Percentiles rank a stretch among this genome's conserved stretches.
phyloP scores from a whole-genome alignment of 2,113 vertebrate genomes.

The Corythaixoides concolor region DNA sequence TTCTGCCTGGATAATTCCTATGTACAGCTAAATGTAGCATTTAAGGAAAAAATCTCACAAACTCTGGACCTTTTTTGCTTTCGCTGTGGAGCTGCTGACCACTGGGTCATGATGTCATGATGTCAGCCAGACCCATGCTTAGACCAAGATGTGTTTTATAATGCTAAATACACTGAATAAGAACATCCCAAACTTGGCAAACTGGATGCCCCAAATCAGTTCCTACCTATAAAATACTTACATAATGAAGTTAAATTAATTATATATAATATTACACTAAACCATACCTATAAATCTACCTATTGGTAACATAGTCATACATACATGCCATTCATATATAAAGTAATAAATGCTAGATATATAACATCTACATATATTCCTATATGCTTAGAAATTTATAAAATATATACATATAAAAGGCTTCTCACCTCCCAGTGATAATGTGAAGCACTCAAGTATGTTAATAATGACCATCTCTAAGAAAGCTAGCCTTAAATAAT shows the following conservation, averaged over 20 bases:
- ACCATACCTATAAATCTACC: background rate
- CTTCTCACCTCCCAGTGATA: background rate
- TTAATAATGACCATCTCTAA: background rate
- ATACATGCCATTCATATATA: background rate
- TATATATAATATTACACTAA: background rate
- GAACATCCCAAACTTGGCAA: background rate
- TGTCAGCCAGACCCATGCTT: background rate
- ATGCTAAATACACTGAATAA: background rate
- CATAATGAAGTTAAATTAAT: background rate
- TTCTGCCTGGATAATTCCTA: background rate
- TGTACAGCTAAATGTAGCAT: background rate
- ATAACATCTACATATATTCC: background rate
- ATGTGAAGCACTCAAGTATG: background rate
- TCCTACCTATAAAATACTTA: background rate
- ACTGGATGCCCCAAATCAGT: background rate
- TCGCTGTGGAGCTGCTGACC: background rate
- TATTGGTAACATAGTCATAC: background rate
- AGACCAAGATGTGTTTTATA: background rate
- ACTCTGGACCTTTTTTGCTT: background rate
- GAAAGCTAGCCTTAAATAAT: background rate
- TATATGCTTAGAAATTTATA: background rate
- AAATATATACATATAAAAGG: background rate
- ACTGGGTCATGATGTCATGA: background rate
- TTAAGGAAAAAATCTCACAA: background rate
- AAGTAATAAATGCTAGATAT: background rate